These are phyloP conservation scores for Chorisops tibialis DNA, from an alignment of 2,888 invertebrate genomes.

Conservation along the genomic window DNA sequence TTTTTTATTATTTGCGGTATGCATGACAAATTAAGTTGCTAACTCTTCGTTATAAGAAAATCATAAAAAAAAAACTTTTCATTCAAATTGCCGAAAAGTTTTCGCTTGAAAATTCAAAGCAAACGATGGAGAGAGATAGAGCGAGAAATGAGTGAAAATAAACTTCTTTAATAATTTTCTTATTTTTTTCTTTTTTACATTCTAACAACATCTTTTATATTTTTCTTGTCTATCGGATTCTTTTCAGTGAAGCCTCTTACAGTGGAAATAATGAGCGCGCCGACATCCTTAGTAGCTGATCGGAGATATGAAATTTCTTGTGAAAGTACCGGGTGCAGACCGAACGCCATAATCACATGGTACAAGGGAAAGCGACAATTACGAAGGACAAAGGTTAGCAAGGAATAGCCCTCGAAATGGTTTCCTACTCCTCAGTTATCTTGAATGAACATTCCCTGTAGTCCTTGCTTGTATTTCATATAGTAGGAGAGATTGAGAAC, in stretches of 20 bases:
- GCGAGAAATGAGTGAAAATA: too few relatives aligned
- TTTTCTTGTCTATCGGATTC: background rate
- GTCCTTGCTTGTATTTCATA: too few relatives aligned
- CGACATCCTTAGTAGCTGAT: conserved; percentile 67
- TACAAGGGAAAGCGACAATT: conserved; percentile 74
- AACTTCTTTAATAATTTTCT: too few relatives aligned
- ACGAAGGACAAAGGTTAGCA: conserved; percentile 65
- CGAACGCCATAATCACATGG: conserved; percentile 77
- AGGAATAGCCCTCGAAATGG: background rate
- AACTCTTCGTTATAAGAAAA: too few relatives aligned
- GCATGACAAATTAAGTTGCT: too few relatives aligned
- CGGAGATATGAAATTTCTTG: conserved; percentile 73
- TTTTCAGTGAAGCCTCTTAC: conserved; percentile 70
- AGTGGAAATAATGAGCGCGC: conserved; percentile 63
- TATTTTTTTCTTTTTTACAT: too few relatives aligned
- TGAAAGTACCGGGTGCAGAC: conserved; percentile 73
- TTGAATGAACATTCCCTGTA: background rate
- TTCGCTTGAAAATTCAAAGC: too few relatives aligned
- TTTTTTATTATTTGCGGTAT: too few relatives aligned
- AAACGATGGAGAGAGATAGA: too few relatives aligned
- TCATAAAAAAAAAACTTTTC: too few relatives aligned
- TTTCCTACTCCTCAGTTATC: background rate
- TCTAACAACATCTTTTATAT: background rate
- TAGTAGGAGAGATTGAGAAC: too few relatives aligned
- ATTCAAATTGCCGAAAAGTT: too few relatives aligned